Base-by-base conservation (phyloP, 92 coral and sea anemone species). In the Isaurus tuberculatus region DNA sequence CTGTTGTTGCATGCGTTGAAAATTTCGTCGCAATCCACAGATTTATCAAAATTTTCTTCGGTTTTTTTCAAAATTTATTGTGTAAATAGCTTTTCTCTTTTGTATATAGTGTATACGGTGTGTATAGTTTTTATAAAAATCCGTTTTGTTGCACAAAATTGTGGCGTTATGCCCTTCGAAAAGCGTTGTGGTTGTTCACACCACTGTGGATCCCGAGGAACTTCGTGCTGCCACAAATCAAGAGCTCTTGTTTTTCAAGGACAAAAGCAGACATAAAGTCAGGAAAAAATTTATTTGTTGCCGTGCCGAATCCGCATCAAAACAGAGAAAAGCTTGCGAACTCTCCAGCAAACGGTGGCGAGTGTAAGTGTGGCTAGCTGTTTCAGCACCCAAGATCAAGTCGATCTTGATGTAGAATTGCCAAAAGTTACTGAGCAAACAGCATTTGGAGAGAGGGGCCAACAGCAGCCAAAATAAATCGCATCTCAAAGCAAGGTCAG, bases 131-230 rank as follows among this genome's bases (percentile, higher is more conserved):
- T 70, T 70, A 20, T 30, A 14, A 66, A 67, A 32, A 34, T 20
- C n/a, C 32, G 75, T 36, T 70, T 70, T 70, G 51, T 40, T 36
- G 17, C 75, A 36, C 73, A 67, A 67, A 30, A n/a, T 31, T 67
- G 73, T 67, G 44, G 73, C 26, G 73, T 70, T 70, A 70, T 70
- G 75, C 55, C 75, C 75, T 70, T 70, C 23, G 75, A 70, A 70
- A 70, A 70, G 55, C 55, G 16, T 70, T 70, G 55, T 70, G 75
- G 75, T 37, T 70, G 55, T 40, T 70, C 51, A 70, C 51, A 36
- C 28, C 75, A 31, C 22, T 13, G 0, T 32, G 72, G 72, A 66
- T 66, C 72, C 72, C 10, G 72, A 33, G 44, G 72, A 33, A 15
- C 44, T 31, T 66, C 19, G 0, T 58, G 2, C 65, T 58, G 29